Evolutionary conservation across 2,888 invertebrate genomes (phyloP).

Genomic region (Entomobrya proxima): DNA sequence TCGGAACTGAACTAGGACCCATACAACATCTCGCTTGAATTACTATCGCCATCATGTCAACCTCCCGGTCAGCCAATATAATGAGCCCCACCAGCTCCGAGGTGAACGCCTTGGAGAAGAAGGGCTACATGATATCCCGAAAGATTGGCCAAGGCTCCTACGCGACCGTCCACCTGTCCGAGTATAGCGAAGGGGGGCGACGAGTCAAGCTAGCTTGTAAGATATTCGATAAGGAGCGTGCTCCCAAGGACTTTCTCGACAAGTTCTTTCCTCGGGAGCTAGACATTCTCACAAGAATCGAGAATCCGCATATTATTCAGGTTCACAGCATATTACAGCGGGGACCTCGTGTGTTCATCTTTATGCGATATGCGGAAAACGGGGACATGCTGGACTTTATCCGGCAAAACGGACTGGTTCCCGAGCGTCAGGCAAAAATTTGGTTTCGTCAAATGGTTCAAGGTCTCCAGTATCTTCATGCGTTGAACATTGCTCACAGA

Average conservation of each 20-base stretch:
- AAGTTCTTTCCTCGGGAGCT: constrained; percentile 96
- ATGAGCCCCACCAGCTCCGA: constrained; percentile 81
- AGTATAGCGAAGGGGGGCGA: constrained; percentile 85
- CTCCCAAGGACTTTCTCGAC: constrained; percentile 91
- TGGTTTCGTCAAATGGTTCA: constrained; percentile 92
- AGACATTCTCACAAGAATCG: constrained; percentile 90
- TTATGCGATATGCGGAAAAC: constrained; percentile 94
- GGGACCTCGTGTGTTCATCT: constrained; percentile 90
- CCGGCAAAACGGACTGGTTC: constrained; percentile 84
- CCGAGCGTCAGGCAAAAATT: constrained; percentile 86
- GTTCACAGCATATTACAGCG: constrained; percentile 91
- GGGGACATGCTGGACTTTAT: constrained; percentile 90
- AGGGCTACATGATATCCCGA: constrained; percentile 89
- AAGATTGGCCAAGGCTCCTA: constrained; percentile 95
- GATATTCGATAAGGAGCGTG: constrained; percentile 92
- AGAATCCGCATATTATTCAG: constrained; percentile 90
- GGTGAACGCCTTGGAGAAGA: constrained; percentile 88
- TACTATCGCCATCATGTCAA: constrained; percentile 40
- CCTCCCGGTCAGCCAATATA: constrained; percentile 67
- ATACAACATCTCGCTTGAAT: not conserved
- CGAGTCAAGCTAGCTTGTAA: constrained; percentile 88
- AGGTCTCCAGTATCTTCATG: constrained; percentile 89
- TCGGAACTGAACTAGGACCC: too few species aligned
- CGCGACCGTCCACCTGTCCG: constrained; percentile 91
- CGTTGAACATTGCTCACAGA: constrained; percentile 90